These are phyloP conservation scores for Carduelis carduelis DNA, from an alignment of 2,797 vertebrate genomes.

Conservation along the genomic window DNA sequence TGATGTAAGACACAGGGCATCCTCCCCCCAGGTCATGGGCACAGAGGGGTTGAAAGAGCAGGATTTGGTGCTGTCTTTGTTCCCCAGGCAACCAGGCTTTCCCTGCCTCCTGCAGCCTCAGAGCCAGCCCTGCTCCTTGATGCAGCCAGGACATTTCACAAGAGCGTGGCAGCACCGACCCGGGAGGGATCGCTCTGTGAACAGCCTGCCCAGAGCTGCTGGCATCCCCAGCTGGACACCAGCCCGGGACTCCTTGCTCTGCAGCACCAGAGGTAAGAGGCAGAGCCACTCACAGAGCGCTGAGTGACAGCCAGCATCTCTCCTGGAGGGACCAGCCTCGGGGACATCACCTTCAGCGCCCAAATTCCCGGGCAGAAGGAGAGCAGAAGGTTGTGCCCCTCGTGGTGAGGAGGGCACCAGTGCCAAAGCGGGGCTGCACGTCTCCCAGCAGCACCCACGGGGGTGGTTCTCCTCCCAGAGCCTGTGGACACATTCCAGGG, in stretches of 20 bases:
- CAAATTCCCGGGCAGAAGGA: accelerated
- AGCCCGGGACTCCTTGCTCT: not conserved
- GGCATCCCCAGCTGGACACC: not conserved
- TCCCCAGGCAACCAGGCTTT: not conserved
- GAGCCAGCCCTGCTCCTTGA: not conserved
- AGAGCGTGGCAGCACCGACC: not conserved
- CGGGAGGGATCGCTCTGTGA: accelerated
- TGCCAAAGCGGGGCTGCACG: too few species aligned
- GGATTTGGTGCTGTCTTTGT: not conserved
- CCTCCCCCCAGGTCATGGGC: not conserved
- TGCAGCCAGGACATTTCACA: not conserved
- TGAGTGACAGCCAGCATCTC: not conserved
- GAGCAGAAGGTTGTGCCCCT: not conserved
- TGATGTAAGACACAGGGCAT: accelerated
- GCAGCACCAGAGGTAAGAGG: not conserved
- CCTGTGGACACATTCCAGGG: accelerated
- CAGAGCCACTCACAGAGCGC: accelerated
- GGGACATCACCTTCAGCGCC: not conserved
- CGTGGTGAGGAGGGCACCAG: not conserved
- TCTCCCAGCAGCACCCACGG: accelerated
- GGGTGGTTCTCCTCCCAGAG: not conserved
- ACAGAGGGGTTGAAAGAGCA: not conserved
- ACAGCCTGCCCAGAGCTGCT: not conserved
- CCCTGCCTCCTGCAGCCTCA: not conserved
- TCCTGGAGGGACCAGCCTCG: not conserved